Evolutionary conservation across 2,888 invertebrate species (phyloP).

Genomic region (Lagria hirta): DNA sequence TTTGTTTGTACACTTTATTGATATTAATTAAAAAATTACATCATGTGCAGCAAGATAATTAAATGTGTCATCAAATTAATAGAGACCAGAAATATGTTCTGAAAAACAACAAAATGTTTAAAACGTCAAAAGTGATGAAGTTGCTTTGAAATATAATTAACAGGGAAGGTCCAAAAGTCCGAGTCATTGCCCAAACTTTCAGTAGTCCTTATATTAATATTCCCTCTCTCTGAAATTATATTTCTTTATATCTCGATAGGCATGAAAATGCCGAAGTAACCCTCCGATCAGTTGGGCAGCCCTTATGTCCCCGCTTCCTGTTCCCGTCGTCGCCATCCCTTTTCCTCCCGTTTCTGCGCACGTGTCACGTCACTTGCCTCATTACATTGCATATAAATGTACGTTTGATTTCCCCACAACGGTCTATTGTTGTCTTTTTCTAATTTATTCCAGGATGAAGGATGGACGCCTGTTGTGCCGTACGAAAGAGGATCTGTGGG

Average conservation of each 20-base stretch:
- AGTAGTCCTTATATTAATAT: too few relatives aligned
- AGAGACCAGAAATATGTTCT: too few relatives aligned
- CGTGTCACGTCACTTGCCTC: slow-evolving; percentile 41
- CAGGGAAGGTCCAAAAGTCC: slow-evolving; percentile 1
- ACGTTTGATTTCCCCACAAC: slow-evolving; percentile 35
- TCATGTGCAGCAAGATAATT: too few relatives aligned
- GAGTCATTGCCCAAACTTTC: too few relatives aligned
- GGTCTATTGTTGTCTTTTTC: slow-evolving; percentile 18
- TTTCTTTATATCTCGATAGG: slow-evolving; percentile 19
- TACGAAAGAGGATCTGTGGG: slow-evolving; percentile 3
- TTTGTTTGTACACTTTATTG: too few relatives aligned
- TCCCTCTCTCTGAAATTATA: slow-evolving; percentile 17
- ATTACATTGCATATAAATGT: slow-evolving; percentile 42
- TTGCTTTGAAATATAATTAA: too few relatives aligned
- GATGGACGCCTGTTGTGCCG: slow-evolving; percentile 14
- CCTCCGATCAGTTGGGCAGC: slow-evolving; percentile 9
- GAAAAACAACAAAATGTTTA: too few relatives aligned
- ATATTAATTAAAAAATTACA: too few relatives aligned
- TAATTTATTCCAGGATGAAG: slow-evolving; percentile 16
- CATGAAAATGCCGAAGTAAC: slow-evolving; percentile 18
- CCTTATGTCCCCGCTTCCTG: slow-evolving; percentile 7
- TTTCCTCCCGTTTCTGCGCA: slow-evolving; percentile 23
- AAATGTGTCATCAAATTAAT: too few relatives aligned
- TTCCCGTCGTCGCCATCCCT: too few relatives aligned
- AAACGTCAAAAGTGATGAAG: too few relatives aligned